A percentile compares a stretch with the other conserved stretches of the same genome.
Conservation (phyloP, 2,113 vertebrate genomes). For the Gyps fulvus region DNA sequence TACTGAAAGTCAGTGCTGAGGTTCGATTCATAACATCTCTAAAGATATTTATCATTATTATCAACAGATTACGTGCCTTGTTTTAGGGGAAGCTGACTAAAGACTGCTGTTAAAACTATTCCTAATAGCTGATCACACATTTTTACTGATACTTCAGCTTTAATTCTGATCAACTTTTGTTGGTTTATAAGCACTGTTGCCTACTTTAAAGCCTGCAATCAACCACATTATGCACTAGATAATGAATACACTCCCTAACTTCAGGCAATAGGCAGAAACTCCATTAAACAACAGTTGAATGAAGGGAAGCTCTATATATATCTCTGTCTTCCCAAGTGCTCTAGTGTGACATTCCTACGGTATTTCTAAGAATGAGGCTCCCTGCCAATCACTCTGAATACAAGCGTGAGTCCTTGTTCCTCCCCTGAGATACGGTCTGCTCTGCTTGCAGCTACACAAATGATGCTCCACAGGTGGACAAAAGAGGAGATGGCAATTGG, state of each 20-base stretch:
- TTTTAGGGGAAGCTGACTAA: slow-evolving; percentile 46
- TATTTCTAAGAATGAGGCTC: slow-evolving; percentile 16
- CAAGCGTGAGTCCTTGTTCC: not conserved
- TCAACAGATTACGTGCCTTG: slow-evolving; percentile 22
- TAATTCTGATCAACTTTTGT: slow-evolving; percentile 53
- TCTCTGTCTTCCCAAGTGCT: not conserved
- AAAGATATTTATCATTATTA: slow-evolving; percentile 45
- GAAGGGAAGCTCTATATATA: slow-evolving; percentile 17
- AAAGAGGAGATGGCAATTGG: not conserved
- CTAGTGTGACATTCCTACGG: not conserved
- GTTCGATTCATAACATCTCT: slow-evolving; percentile 42
- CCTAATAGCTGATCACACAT: slow-evolving; percentile 44
- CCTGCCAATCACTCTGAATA: slow-evolving; percentile 7
- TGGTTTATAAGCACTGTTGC: slow-evolving; percentile 53
- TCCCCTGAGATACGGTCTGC: not conserved
- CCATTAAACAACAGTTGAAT: slow-evolving; percentile 23
- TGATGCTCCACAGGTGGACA: not conserved
- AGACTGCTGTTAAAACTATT: slow-evolving; percentile 30
- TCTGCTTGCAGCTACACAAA: not conserved
- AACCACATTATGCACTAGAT: slow-evolving; percentile 24
- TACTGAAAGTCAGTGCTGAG: not conserved
- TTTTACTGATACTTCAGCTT: slow-evolving; percentile 44
- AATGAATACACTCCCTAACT: slow-evolving; percentile 49
- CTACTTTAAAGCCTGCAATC: slow-evolving; percentile 37
- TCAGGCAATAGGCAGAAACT: slow-evolving; percentile 40